These are phyloP conservation scores for Formica exsecta DNA, from an alignment of 1,140 invertebrate genomes.

Conservation along the genomic window DNA sequence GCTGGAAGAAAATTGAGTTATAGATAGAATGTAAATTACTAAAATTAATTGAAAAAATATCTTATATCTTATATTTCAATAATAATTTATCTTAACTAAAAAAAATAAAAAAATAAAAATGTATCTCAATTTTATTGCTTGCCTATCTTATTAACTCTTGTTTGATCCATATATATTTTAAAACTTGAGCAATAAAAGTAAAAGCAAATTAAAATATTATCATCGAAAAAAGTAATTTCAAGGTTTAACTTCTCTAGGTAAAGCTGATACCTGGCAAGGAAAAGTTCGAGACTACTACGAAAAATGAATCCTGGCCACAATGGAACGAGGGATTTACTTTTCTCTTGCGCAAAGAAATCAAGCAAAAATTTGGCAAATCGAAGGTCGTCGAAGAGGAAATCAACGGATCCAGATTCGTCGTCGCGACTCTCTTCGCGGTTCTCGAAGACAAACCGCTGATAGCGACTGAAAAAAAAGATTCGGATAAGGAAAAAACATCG, in stretches of 20 bases:
- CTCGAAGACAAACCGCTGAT: slow-evolving; percentile 88
- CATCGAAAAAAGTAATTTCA: slow-evolving; percentile 46
- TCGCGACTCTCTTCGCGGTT: slow-evolving; percentile 91
- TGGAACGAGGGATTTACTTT: slow-evolving; percentile 93
- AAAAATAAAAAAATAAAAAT: background rate
- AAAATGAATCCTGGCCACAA: slow-evolving; percentile 91
- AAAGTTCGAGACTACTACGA: slow-evolving; percentile 91
- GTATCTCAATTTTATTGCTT: background rate
- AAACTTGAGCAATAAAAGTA: background rate
- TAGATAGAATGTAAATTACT: background rate
- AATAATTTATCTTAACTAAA: background rate
- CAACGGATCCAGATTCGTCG: slow-evolving; percentile 90
- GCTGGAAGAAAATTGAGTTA: background rate
- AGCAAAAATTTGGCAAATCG: slow-evolving; percentile 84
- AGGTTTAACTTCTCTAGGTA: slow-evolving; percentile 87
- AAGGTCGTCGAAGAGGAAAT: slow-evolving; percentile 87
- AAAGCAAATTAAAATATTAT: background rate
- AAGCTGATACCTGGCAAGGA: slow-evolving; percentile 91
- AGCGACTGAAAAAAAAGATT: slow-evolving; percentile 84
- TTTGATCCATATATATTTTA: background rate
- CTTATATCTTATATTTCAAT: background rate
- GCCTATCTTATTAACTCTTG: background rate
- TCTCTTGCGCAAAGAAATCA: slow-evolving; percentile 87
- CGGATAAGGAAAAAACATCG: slow-evolving; percentile 81
- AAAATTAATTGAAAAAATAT: background rate